Conservation (phyloP, 2,888 invertebrate species). For the Meliscaeva auricollis region DNA sequence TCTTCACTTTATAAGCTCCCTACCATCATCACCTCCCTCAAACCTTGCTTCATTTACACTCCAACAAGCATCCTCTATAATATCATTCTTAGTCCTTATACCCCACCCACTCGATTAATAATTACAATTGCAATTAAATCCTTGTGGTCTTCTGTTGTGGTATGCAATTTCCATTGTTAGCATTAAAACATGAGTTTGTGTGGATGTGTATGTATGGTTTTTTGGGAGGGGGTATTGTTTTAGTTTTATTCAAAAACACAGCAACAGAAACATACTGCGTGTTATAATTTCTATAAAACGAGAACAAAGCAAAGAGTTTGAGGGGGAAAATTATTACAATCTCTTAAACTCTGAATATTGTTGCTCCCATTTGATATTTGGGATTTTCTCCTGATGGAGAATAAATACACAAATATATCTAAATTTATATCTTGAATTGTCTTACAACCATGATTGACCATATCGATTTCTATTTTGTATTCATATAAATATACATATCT, state of each 20-base stretch:
- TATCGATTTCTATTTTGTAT: constrained; percentile 27
- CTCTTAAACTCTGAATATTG: constrained; percentile 6
- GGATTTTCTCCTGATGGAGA: not conserved
- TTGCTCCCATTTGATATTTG: not conserved
- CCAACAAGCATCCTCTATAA: constrained; percentile 22
- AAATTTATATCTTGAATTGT: not conserved
- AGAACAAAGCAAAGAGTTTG: not conserved
- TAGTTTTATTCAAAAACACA: constrained; percentile 40
- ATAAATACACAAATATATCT: not conserved
- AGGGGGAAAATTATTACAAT: constrained; percentile 1
- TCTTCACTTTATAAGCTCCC: too few species aligned
- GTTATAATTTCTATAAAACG: not conserved
- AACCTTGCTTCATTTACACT: not conserved
- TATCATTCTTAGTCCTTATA: too few species aligned
- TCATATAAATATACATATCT: not conserved
- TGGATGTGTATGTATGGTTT: not conserved
- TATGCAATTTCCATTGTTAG: constrained; percentile 28
- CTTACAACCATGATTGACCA: constrained; percentile 44
- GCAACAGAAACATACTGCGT: constrained; percentile 30
- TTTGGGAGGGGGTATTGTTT: constrained; percentile 7
- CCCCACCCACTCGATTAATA: constrained; percentile 64
- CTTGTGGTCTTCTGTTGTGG: constrained; percentile 60
- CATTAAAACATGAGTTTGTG: not conserved
- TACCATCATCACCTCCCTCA: not conserved
- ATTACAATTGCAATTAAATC: constrained; percentile 74